phyloP scores from a whole-genome alignment of 2,888 invertebrate species.

The Mellilla xanthometata region DNA sequence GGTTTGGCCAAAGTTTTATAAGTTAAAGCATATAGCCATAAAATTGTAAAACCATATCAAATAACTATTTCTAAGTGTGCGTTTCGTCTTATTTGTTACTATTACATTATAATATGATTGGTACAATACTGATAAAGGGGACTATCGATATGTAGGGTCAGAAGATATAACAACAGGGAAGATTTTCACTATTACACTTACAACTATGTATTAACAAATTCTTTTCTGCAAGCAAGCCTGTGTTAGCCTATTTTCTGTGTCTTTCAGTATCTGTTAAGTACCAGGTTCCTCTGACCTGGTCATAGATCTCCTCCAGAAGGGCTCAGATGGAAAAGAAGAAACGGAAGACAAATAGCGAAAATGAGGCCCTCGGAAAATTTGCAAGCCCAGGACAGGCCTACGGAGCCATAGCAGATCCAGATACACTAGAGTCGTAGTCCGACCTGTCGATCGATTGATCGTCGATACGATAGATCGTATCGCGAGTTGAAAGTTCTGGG shows the following conservation, averaged over 20 bases:
- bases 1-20: too few relatives aligned
- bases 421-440: too few relatives aligned
- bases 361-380: too few relatives aligned
- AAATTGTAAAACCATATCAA: background rate
- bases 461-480: too few relatives aligned
- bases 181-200: slow-evolving; percentile 1
- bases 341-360: too few relatives aligned
- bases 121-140: slow-evolving; percentile 8
- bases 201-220: slow-evolving; percentile 12
- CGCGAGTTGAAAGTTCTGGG: too few relatives aligned
- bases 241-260: background rate
- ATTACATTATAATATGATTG: slow-evolving; percentile 4
- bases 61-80: slow-evolving; percentile 12
- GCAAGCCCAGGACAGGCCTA: too few relatives aligned
- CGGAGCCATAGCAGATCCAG: too few relatives aligned
- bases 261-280: background rate
- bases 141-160: slow-evolving; percentile 25
- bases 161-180: slow-evolving; percentile 2
- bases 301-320: too few relatives aligned
- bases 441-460: too few relatives aligned
- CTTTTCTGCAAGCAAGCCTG: slow-evolving; percentile 15
- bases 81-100: slow-evolving; percentile 12
- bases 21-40: background rate
- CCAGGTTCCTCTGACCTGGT: too few relatives aligned
- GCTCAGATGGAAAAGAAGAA: too few relatives aligned